Evolutionary conservation across 2,113 vertebrate genomes (phyloP).

Genomic region (Lophius piscatorius): DNA sequence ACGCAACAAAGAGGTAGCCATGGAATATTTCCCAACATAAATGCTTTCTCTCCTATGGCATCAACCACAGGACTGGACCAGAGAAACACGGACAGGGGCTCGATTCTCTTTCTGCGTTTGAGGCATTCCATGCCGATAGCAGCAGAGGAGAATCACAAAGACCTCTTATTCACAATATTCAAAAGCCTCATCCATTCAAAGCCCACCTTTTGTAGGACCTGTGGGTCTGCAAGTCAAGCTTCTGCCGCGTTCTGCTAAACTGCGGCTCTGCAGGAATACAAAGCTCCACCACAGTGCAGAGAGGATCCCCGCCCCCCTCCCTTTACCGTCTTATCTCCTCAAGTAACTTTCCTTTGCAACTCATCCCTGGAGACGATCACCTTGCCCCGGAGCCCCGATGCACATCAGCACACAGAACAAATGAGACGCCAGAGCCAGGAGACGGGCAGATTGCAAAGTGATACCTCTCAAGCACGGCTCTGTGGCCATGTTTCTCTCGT

Average conservation of each 20-base stretch:
- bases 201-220: conserved; percentile 61
- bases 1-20: no score
- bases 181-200: conserved; percentile 59
- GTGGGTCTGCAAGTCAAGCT: conserved; percentile 60
- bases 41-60: no score
- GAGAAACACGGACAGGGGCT: no score
- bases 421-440: conserved; percentile 73
- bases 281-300: conserved; percentile 53
- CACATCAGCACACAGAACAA: conserved; percentile 78
- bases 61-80: no score
- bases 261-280: conserved; percentile 55
- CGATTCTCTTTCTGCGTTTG: conserved; percentile 6
- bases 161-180: conserved; percentile 61
- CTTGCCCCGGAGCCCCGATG: conserved; percentile 73
- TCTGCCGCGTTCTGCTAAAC: conserved; percentile 56
- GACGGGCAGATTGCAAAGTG: conserved; percentile 75
- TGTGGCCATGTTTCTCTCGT: conserved; percentile 63
- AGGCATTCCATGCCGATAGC: conserved; percentile 41
- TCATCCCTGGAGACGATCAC: conserved; percentile 73
- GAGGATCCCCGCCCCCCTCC: conserved; percentile 26
- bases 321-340: conserved; percentile 70
- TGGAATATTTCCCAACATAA: no score
- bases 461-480: conserved; percentile 75
- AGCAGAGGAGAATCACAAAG: conserved; percentile 47
- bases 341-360: conserved; percentile 74